Conservation (phyloP, 2,797 vertebrate species). For the Schizopygopsis malacanthus region DNA sequence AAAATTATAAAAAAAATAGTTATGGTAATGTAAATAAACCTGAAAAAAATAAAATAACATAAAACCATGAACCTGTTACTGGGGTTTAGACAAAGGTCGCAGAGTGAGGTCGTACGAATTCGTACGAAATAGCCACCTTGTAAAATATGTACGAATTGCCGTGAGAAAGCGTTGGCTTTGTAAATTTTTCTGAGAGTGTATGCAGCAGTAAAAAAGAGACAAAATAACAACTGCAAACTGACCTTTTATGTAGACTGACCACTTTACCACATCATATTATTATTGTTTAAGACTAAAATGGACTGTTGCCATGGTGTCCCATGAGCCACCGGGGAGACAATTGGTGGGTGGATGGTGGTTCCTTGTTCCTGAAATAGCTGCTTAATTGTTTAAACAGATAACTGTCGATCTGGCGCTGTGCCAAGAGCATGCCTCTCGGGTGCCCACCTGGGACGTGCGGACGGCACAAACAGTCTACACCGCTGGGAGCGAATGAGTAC, state of each 20-base stretch:
- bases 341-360: constrained; percentile 64
- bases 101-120: no score
- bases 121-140: no score
- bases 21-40: not conserved
- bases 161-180: not conserved
- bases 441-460: constrained; percentile 79
- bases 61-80: no score
- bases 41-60: not conserved
- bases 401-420: constrained; percentile 77
- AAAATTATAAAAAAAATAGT: not conserved
- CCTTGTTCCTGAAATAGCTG: constrained; percentile 82
- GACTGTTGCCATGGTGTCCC: constrained; percentile 84
- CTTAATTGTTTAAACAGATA: constrained; percentile 87
- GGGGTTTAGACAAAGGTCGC: no score
- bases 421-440: constrained; percentile 74
- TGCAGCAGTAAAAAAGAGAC: not conserved
- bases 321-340: constrained; percentile 60
- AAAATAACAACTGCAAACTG: not conserved
- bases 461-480: constrained; percentile 78
- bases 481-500: constrained; percentile 79
- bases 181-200: not conserved
- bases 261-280: constrained; percentile 49
- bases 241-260: constrained; percentile 48
- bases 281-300: constrained; percentile 69
- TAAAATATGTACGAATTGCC: no score